phyloP scores from a whole-genome alignment of 2,113 vertebrate species.

The Solenodon paradoxus region DNA sequence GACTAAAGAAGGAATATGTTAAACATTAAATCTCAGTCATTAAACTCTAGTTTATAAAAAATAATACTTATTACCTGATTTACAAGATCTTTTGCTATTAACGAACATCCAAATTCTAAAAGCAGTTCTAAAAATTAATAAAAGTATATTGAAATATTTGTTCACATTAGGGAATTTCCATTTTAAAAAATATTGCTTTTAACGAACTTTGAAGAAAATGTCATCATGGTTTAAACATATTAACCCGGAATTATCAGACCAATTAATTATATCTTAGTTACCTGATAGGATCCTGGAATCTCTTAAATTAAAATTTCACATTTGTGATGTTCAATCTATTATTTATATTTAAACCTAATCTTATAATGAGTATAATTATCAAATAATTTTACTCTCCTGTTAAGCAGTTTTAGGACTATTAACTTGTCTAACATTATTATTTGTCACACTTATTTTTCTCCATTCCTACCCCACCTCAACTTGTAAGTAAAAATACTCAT shows the following conservation, averaged over 20 bases:
- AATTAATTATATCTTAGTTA: not conserved
- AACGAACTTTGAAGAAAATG: not conserved
- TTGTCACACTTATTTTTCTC: not conserved
- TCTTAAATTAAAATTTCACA: not conserved
- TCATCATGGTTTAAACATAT: not conserved
- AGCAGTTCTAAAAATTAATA: not conserved
- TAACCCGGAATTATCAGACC: not conserved
- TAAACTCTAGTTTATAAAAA: constrained; percentile 40
- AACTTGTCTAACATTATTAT: constrained; percentile 10
- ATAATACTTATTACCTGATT: not conserved
- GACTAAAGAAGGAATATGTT: not conserved
- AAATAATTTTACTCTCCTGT: not conserved
- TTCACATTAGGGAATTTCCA: not conserved
- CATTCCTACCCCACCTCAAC: not conserved
- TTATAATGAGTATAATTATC: not conserved
- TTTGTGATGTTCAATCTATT: not conserved
- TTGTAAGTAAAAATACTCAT: not conserved
- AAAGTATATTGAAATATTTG: not conserved
- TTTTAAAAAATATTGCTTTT: not conserved
- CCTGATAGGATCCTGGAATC: not conserved
- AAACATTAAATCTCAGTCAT: not conserved
- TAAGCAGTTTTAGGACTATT: not conserved
- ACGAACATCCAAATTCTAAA: constrained; percentile 17
- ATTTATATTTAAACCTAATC: not conserved
- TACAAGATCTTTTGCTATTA: not conserved